phyloP scores from a whole-genome alignment of 2,888 invertebrate genomes.

The Deilephila elpenor region DNA sequence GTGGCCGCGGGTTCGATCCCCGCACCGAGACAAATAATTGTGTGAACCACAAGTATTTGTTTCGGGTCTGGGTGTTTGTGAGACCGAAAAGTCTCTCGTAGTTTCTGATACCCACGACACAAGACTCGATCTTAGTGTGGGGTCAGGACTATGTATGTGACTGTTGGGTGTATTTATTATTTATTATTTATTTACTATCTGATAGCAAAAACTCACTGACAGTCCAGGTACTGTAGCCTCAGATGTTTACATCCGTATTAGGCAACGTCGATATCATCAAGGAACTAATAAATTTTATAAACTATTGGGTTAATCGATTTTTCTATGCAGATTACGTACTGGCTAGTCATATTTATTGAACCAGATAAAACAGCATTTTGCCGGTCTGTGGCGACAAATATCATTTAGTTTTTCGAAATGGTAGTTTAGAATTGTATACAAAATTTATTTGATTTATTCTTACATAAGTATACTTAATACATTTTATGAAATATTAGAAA shows the following conservation, averaged over 20 bases:
- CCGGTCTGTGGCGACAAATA: not conserved
- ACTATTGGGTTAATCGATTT: not conserved
- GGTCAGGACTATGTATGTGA: no score
- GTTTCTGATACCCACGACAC: no score
- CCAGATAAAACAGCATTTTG: not conserved
- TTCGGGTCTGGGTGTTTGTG: no score
- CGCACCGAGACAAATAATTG: no score
- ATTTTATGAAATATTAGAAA: constrained; percentile 2
- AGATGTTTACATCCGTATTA: not conserved
- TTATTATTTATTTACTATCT: no score
- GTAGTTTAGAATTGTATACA: not conserved
- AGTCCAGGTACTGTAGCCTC: not conserved
- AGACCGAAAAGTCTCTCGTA: no score
- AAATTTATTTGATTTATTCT: not conserved
- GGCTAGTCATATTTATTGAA: not conserved
- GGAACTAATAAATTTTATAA: not conserved
- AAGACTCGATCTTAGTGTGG: no score
- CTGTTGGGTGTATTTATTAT: no score
- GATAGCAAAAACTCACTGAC: no score
- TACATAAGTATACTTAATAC: not conserved
- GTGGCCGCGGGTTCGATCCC: no score
- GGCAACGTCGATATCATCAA: not conserved
- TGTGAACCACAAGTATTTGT: no score
- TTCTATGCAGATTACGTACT: not conserved
- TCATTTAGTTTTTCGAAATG: not conserved